Base-by-base conservation (phyloP, 2,113 vertebrate genomes). In the Silurus meridionalis region DNA sequence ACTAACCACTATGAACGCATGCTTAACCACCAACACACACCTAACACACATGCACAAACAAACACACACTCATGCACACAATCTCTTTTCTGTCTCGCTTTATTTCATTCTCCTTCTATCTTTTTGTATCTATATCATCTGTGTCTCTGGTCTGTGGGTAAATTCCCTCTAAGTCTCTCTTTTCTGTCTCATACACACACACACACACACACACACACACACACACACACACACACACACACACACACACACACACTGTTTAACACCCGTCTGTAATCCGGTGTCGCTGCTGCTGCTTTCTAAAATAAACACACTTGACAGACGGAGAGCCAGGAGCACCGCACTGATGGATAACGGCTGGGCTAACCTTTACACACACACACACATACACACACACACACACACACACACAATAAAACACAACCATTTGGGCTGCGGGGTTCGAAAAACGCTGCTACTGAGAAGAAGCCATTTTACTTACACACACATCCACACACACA, bases 251-350 rank as follows among this genome's bases (percentile, higher is more conserved):
- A 79, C 83, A 80, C 72, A 55, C 72, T 25, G 23, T 69, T 58
- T 83, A 69, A 84, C 58, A 63, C 28, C 80, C 25, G 50, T 66
- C 61, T 85, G 80, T 85, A 87, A 86, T 82, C 64, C 28, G 55
- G 84, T 88, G 84, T 88, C 84, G 86, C 53, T 83, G 75, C 84
- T 61, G 66, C 83, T 83, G 63, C 80, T 88, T 88, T 85, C 83
- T 85, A 88, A 85, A 88, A 88, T 85, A 86, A 88, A 79, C 80
- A 85, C 87, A 85, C 80, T 83, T 80, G 23, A 78, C 84, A 88
- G 84, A 85, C 87, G 19, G 83, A 58, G 83, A 81, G 63, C 83
- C 84, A 50, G 37, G n/a, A 83, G 80, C 87, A 25, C 84, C 67
- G 19, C 63, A 69, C 79, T 88, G 80, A 88, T 80, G 82, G 87